A percentile compares a stretch with the other conserved stretches of the same genome.
These are phyloP conservation scores for Chymomyza procnemis DNA, from an alignment of 2,888 invertebrate species.

Conservation along the genomic window DNA sequence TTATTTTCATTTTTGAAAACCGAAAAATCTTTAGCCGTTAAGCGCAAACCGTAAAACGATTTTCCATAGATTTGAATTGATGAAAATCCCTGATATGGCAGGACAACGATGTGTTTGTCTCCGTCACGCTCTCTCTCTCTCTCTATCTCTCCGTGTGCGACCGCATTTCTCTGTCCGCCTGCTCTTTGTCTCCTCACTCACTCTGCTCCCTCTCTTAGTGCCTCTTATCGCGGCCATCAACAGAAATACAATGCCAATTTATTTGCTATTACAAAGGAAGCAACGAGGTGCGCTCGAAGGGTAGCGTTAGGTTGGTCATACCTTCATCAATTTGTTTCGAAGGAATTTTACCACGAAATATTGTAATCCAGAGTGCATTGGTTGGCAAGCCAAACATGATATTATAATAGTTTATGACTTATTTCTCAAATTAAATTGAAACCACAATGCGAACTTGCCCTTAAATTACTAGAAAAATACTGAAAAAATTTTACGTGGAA, in stretches of 20 bases:
- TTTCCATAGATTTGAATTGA: conserved; percentile 27
- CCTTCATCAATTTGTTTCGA: too few relatives aligned
- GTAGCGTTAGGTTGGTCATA: too few relatives aligned
- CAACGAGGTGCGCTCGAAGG: too few relatives aligned
- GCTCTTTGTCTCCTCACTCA: not conserved
- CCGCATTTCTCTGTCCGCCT: not conserved
- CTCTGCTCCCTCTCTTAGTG: not conserved
- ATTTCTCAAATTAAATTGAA: too few relatives aligned
- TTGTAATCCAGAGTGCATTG: too few relatives aligned
- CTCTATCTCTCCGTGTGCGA: not conserved
- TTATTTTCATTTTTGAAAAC: conserved; percentile 43
- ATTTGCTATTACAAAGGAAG: not conserved
- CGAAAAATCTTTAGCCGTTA: not conserved
- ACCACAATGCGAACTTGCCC: too few relatives aligned
- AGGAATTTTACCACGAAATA: too few relatives aligned
- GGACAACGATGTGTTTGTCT: not conserved
- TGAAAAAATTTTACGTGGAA: too few relatives aligned
- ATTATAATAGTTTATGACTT: too few relatives aligned
- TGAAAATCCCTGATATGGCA: not conserved
- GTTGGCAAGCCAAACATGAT: too few relatives aligned
- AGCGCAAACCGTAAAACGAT: conserved; percentile 17
- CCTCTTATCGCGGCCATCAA: not conserved
- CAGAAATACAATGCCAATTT: conserved; percentile 11
- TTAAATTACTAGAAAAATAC: too few relatives aligned
- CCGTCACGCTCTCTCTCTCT: too few relatives aligned